A percentile compares a stretch with the other conserved stretches of the same genome.
These are phyloP conservation scores for Ophioninae sp. DNA, from an alignment of 2,888 invertebrate genomes.

Conservation along the genomic window DNA sequence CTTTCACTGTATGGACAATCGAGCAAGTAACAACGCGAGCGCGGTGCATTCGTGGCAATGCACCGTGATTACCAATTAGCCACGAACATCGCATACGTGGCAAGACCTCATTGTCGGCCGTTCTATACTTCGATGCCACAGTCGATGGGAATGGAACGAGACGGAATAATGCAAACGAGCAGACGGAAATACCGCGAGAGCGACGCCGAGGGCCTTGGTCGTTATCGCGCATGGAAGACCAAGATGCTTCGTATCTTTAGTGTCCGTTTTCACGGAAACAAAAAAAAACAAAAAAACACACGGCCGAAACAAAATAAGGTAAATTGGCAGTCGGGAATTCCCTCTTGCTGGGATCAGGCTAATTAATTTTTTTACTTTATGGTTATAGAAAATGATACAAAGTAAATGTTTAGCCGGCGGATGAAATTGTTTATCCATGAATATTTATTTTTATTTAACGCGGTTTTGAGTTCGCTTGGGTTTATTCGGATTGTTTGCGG, in stretches of 20 bases:
- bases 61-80: constrained; percentile 75
- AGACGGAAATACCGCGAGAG: neutral
- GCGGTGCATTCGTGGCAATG: constrained; percentile 69
- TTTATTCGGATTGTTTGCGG: too few species aligned
- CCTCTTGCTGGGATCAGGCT: too few species aligned
- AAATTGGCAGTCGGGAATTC: too few species aligned
- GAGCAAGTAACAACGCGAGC: constrained; percentile 22
- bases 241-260: neutral
- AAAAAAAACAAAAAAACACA: neutral
- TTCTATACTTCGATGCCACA: constrained; percentile 32
- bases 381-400: too few species aligned
- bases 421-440: too few species aligned
- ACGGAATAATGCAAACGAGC: neutral
- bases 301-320: too few species aligned
- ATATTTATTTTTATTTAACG: too few species aligned
- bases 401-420: too few species aligned
- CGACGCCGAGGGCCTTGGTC: neutral
- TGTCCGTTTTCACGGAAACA: neutral
- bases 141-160: neutral
- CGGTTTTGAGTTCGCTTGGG: too few species aligned
- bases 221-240: neutral
- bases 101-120: constrained; percentile 47
- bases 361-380: too few species aligned
- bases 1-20: constrained; percentile 33
- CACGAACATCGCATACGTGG: constrained; percentile 54